A percentile compares a stretch with the other conserved stretches of the same genome.
phyloP scores from a whole-genome alignment of 1,140 invertebrate genomes.

The Streblospio benedicti region DNA sequence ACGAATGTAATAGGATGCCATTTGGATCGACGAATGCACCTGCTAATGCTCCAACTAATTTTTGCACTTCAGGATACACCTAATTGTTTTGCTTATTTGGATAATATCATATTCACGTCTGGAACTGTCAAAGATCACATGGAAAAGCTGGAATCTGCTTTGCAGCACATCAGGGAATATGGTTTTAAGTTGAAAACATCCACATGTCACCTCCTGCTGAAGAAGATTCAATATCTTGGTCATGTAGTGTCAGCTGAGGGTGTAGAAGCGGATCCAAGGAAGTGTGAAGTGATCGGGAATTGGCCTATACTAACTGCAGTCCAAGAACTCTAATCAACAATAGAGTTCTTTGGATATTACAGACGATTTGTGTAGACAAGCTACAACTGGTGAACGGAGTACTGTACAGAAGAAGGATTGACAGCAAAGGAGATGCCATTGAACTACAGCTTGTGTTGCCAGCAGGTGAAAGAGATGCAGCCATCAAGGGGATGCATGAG shows the following conservation, averaged over 20 bases:
- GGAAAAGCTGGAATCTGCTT: conserved; percentile 30
- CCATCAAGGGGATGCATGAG: conserved; percentile 11
- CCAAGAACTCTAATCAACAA: not conserved
- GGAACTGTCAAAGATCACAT: conserved; percentile 43
- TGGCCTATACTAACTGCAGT: not conserved
- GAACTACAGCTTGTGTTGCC: no score
- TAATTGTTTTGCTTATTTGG: no score
- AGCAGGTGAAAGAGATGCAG: not conserved
- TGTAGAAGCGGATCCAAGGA: conserved; percentile 15
- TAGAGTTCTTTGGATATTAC: not conserved
- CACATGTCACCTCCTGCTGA: conserved; percentile 29
- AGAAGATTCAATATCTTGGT: conserved; percentile 41
- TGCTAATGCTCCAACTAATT: not conserved
- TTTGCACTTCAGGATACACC: not conserved
- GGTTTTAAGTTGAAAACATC: conserved; percentile 46
- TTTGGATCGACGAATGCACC: not conserved
- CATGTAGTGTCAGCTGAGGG: conserved; percentile 20
- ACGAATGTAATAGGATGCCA: not conserved
- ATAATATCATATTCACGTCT: conserved; percentile 1
- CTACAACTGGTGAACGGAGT: conserved; percentile 8
- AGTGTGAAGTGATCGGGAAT: not conserved
- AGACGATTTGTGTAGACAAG: conserved; percentile 7
- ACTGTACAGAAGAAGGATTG: no score
- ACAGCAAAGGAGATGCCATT: no score
- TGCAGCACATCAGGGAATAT: conserved; percentile 33